Conservation (phyloP, 2,797 vertebrate genomes). For the Clarias platycephalus region DNA sequence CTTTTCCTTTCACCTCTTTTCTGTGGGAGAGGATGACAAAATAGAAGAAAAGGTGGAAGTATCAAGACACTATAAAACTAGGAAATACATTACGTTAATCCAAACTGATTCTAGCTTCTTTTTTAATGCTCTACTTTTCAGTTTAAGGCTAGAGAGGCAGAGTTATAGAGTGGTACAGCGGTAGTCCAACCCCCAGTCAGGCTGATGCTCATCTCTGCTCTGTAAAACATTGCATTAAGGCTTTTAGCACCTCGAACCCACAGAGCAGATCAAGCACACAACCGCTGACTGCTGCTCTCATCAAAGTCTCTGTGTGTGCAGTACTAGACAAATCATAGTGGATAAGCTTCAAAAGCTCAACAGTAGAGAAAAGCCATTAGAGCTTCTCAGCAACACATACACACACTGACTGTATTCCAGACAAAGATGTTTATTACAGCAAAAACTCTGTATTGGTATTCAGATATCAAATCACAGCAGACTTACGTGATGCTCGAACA, state of each 20-base stretch:
- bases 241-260: constrained; percentile 50
- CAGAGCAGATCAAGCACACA: constrained; percentile 20
- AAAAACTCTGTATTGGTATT: background rate
- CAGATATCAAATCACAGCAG: background rate
- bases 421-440: background rate
- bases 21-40: constrained; percentile 30
- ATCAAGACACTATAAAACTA: constrained; percentile 13
- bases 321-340: constrained; percentile 17
- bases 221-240: constrained; percentile 39
- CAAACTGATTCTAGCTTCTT: constrained; percentile 1
- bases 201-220: constrained; percentile 18
- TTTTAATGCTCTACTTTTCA: constrained; percentile 6
- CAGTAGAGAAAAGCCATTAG: constrained; percentile 16
- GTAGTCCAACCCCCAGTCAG: constrained; percentile 16
- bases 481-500: background rate
- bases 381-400: background rate
- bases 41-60: constrained; percentile 2
- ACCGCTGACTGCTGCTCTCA: constrained; percentile 11
- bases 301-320: constrained; percentile 28
- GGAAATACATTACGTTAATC: constrained; percentile 5
- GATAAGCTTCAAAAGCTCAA: constrained; percentile 26
- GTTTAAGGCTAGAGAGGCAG: background rate
- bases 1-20: constrained; percentile 1
- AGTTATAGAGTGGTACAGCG: background rate
- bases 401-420: constrained; percentile 4